These are phyloP conservation scores for Amphimallon solstitiale DNA, from an alignment of 2,888 invertebrate species.

Conservation along the genomic window DNA sequence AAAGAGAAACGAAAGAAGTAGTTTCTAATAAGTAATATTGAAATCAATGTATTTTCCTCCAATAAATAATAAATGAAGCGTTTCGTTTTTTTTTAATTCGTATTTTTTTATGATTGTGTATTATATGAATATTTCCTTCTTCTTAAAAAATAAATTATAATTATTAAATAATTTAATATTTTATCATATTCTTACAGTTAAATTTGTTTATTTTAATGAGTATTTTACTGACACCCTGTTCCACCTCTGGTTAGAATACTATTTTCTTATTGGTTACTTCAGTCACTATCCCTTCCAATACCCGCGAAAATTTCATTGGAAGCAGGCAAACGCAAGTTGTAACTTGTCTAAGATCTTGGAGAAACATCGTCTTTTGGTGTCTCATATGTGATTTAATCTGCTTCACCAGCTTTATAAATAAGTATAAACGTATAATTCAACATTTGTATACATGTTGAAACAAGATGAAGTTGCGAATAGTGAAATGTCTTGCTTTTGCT, in stretches of 20 bases:
- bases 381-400: neutral
- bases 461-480: slow-evolving; percentile 16
- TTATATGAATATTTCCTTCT: no score
- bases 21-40: no score
- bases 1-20: slow-evolving; percentile 6
- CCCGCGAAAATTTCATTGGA: slow-evolving; percentile 16
- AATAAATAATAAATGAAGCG: no score
- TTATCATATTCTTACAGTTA: no score
- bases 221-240: neutral
- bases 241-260: neutral
- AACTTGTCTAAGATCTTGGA: slow-evolving; percentile 20
- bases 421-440: neutral
- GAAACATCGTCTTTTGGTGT: neutral
- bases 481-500: slow-evolving; percentile 5
- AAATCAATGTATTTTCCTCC: no score
- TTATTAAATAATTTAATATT: no score
- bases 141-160: no score
- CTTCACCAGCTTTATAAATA: neutral
- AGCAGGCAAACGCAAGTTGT: slow-evolving; percentile 13
- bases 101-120: no score
- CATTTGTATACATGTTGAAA: slow-evolving; percentile 12
- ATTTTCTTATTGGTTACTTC: neutral
- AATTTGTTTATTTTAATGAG: no score
- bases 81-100: no score
- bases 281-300: neutral